Evolutionary conservation across 1,140 invertebrate species (phyloP), one percentile per base, ranked within the genome.

Genomic region (Meloidogyne exigua): DNA sequence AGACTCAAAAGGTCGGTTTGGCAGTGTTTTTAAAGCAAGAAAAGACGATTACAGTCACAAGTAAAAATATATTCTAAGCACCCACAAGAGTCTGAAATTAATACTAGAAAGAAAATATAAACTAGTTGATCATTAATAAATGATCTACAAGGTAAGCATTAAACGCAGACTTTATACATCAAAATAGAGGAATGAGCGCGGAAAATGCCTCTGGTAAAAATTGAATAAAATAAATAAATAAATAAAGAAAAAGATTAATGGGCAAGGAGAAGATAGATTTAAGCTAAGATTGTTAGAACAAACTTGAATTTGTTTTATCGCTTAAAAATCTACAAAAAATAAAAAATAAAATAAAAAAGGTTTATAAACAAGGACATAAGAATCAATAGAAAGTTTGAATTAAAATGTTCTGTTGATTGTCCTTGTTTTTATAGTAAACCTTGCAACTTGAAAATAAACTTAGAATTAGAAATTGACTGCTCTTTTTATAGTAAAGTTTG

Each of bases 151-250:
- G n/a, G n/a, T n/a, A 57, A 21, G 49, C n/a, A n/a, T 57, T 2
- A 57, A n/a, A 57, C 49, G 49, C n/a, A 57, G 49, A 57, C 49
- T 57, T 49, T 39, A n/a, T 57, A 9, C 18, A 57, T 57, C 44
- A 49, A 49, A 49, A 49, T 57, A 57, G 21, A 57, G n/a, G 49
- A 57, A 57, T 57, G 49, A 57, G 49, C 49, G 49, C 49, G 49
- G 49, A 57, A 57, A 39, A 57, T 57, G 49, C 49, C 49, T 18
- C 18, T n/a, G n/a, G 49, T 39, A 57, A 57, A 57, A 57, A n/a
- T 57, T 57, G 18, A 57, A 57, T 13, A 18, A 11, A 44, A 2
- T 2, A 4, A 18, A 49, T 32, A 49, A 18, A 49, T 18, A 4
- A 18, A 18, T 3, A n/a, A 5, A n/a, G 18, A n/a, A 57, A n/a